phyloP scores from a whole-genome alignment of 2,888 invertebrate genomes.

The Silvanus unidentatus region DNA sequence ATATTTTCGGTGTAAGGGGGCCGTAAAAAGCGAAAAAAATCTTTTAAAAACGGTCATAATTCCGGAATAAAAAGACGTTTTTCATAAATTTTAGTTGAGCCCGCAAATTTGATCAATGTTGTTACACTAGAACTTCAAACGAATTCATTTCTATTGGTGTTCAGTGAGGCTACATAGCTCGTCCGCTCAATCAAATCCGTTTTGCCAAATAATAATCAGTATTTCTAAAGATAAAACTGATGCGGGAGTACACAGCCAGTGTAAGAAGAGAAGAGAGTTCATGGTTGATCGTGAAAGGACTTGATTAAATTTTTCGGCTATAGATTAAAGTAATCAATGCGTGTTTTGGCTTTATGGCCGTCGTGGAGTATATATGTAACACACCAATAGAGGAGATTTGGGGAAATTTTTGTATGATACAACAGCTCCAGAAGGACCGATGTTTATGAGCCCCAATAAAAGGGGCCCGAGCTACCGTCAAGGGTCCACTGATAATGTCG shows the following conservation, averaged over 20 bases:
- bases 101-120: constrained; percentile 1
- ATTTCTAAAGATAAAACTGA: constrained; percentile 32
- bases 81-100: not conserved
- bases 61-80: too few species aligned
- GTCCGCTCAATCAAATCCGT: constrained; percentile 31
- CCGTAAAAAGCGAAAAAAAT: too few species aligned
- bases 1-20: too few species aligned
- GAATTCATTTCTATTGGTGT: constrained; percentile 17
- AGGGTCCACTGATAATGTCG: constrained; percentile 31
- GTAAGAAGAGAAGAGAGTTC: too few species aligned
- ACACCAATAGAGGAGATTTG: not conserved
- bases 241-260: too few species aligned
- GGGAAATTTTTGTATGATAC: not conserved
- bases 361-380: too few species aligned
- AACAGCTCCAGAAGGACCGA: constrained; percentile 23
- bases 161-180: constrained; percentile 15
- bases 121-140: constrained; percentile 7
- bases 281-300: not conserved
- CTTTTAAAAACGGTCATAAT: too few species aligned
- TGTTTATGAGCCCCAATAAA: constrained; percentile 32
- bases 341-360: too few species aligned
- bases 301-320: not conserved
- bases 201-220: constrained; percentile 31
- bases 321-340: not conserved
- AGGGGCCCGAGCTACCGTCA: constrained; percentile 24